Base-by-base conservation (phyloP, 2,113 vertebrate genomes). In the Aptenodytes forsteri region DNA sequence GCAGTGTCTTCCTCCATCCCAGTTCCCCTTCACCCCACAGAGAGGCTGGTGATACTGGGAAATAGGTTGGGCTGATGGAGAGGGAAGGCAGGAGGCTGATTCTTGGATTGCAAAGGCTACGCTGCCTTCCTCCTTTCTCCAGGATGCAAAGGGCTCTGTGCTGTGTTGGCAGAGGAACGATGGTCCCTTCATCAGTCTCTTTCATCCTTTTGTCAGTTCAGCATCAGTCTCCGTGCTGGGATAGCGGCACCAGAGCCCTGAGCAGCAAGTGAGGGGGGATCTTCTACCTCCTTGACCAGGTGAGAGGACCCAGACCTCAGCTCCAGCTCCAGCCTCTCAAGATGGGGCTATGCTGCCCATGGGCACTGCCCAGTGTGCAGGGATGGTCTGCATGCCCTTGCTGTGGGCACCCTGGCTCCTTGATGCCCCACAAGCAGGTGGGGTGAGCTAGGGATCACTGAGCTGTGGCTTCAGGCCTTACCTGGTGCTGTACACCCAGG, bases 1-100 rank as follows among this genome's bases (percentile, higher is more conserved):
- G 11, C 36, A 36, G 19, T 50, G 12, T 78, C n/a, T 89, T 34
- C 6, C 29, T 64, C 22, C 70, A 62, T 66, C 42, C n/a, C 22
- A 10, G n/a, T 82, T 77, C 9, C 30, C 4, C 1, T 3, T 19
- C 16, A 12, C 7, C 2, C 3, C 7, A 34, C 16, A 40, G 25
- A 13, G n/a, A 64, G 29, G 9, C 29, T 59, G 30, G 30, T 67
- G 40, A 12, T 78, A 66, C 47, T 66, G 47, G 46, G 34, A 71
- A 27, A 87, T 79, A 42, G 42, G 55, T 61, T 34, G 70, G 30
- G 29, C 32, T 78, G 27, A 36, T 61, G 36, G 32, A 25, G 4
- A 73, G 49, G 32, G n/a, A 81, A 87, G 47, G 44, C 42, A 49
- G 16, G 32, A 86, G 55, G 11, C n/a, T 1, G 3, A 56, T 70